Percentiles rank a stretch among this genome's conserved stretches.
Evolutionary conservation across 2,113 vertebrate genomes (phyloP).

Genomic region (Terrapene triunguis): DNA sequence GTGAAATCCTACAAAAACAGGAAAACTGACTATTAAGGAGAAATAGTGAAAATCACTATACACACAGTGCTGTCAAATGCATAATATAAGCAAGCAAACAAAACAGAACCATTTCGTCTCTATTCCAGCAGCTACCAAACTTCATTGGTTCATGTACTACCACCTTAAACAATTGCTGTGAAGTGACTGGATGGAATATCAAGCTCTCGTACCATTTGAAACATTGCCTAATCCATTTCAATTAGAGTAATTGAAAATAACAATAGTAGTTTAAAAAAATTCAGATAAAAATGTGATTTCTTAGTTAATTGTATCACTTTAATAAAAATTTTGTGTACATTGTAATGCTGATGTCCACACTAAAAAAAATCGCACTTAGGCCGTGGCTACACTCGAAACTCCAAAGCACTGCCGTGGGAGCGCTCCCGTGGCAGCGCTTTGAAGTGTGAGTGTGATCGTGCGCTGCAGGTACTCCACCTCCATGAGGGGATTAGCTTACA

Average conservation of each 20-base stretch:
- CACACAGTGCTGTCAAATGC: not conserved
- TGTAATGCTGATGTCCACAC: not conserved
- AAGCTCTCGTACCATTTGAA: not conserved
- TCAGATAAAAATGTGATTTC: not conserved
- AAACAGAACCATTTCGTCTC: not conserved
- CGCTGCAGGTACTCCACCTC: too few relatives aligned
- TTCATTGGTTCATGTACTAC: not conserved
- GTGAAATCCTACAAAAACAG: not conserved
- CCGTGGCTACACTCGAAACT: too few relatives aligned
- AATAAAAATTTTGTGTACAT: not conserved
- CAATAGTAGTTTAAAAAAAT: not conserved
- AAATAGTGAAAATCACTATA: not conserved
- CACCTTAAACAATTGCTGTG: not conserved
- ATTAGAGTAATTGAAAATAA: not conserved
- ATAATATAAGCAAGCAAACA: not conserved
- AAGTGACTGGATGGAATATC: not conserved
- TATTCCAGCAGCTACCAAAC: not conserved
- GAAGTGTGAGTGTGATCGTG: too few relatives aligned
- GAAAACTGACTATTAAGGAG: not conserved
- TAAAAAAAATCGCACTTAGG: not conserved
- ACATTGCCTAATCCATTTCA: not conserved
- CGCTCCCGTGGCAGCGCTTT: too few relatives aligned
- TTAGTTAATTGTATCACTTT: not conserved
- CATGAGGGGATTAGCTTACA: too few relatives aligned
- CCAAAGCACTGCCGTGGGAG: too few relatives aligned